Percentiles rank a stretch among this genome's conserved stretches.
Evolutionary conservation across 2,113 vertebrate genomes (phyloP).

Genomic region (Globicephala melas): DNA sequence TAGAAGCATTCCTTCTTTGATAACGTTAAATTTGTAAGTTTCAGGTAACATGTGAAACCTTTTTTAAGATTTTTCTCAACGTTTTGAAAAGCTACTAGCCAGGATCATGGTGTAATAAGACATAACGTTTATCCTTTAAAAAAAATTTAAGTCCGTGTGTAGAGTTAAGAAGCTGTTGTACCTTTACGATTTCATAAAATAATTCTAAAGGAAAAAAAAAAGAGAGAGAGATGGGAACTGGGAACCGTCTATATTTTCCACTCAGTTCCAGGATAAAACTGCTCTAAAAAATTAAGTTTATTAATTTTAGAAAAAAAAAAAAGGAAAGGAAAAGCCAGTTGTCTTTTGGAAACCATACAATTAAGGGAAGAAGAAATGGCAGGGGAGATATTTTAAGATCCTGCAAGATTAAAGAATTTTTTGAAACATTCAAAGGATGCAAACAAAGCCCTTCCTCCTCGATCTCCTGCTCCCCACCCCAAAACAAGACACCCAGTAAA

Average conservation of each 20-base stretch:
- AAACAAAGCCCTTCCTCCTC: not conserved
- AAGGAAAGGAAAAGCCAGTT: not conserved
- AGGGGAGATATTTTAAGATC: not conserved
- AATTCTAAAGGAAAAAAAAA: conserved; percentile 88
- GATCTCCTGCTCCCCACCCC: not conserved
- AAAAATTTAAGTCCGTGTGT: conserved; percentile 90
- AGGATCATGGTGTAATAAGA: conserved; percentile 93
- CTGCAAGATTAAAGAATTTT: not conserved
- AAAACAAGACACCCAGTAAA: not conserved
- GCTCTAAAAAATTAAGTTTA: not conserved
- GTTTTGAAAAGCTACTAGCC: conserved; percentile 92
- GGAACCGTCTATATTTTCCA: not conserved
- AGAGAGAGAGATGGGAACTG: not conserved
- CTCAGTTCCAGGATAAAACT: not conserved
- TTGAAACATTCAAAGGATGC: not conserved
- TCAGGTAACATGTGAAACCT: conserved; percentile 91
- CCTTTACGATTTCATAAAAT: conserved; percentile 94
- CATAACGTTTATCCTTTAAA: conserved; percentile 90
- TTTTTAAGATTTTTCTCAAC: conserved; percentile 91
- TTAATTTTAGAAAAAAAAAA: not conserved
- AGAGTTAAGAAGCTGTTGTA: conserved; percentile 94
- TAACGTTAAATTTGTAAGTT: conserved; percentile 93
- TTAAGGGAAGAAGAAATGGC: not conserved
- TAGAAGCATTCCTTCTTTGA: conserved; percentile 91
- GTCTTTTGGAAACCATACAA: not conserved